Base-by-base conservation (phyloP, 2,797 vertebrate species). In the Loris lydekkerianus region DNA sequence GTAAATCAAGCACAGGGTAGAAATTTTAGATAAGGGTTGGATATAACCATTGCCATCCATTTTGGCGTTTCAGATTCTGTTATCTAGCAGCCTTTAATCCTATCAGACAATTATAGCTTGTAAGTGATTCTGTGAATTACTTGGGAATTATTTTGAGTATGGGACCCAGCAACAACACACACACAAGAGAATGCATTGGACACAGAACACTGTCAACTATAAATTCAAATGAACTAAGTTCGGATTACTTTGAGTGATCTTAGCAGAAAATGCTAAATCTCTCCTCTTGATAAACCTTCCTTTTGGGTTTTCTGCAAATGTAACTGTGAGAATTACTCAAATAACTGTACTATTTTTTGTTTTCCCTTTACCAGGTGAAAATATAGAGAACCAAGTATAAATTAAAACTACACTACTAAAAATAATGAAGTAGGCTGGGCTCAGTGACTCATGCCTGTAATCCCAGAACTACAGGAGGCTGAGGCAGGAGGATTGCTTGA, bases 211-310 rank as follows among this genome's bases (percentile, higher is more conserved):
- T 27, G 3, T 56, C 58, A 87, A 69, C n/a, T 69, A 93, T 49
- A 89, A 93, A 95, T 80, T 85, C 37, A 92, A 61, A 85, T 56
- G 25, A 88, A 93, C 88, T n/a, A 31, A 91, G 14, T 77, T 86
- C 10, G 69, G 56, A 21, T 86, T 89, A 86, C 23, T 20, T 14
- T 65, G 11, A 95, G 73, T 84, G 70, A 69, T 92, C 40, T 53
- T 82, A 78, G 58, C 18, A 86, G 7, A 69, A 7, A 94, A 60
- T 46, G 75, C 27, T 46, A 63, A 81, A 53, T 58, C 13, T 86
- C 43, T 75, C 15, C 14, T 49, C 58, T 46, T 7, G 10, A 15
- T 81, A 93, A 95, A 81, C 23, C 49, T 81, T 86, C 72, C 40
- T 70, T 20, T 75, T 94, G 53, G 53, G 37, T 25, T 86, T 43